These are phyloP conservation scores for Plectus sambesii DNA, from an alignment of 1,140 invertebrate species.

Conservation along the genomic window DNA sequence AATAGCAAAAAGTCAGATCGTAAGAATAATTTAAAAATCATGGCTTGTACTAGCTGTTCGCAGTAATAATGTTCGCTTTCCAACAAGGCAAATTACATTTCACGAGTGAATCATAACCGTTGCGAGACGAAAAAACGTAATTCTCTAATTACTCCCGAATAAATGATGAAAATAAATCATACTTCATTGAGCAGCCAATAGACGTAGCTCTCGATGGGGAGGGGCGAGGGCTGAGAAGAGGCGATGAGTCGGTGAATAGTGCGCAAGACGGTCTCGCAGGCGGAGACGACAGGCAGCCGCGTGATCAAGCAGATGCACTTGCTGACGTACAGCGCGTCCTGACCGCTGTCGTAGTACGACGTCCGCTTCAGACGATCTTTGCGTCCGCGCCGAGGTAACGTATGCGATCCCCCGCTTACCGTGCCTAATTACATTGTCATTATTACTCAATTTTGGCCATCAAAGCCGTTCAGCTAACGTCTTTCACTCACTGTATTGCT, in stretches of 20 bases:
- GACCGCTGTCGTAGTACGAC: constrained; percentile 73
- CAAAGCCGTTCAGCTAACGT: too few species aligned
- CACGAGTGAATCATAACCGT: too few species aligned
- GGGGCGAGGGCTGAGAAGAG: constrained; percentile 27
- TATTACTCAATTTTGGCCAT: too few species aligned
- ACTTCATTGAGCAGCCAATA: constrained; percentile 91
- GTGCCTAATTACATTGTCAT: too few species aligned
- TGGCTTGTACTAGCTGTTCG: too few species aligned
- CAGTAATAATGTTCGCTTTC: too few species aligned
- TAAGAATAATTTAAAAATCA: too few species aligned
- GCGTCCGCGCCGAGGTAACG: constrained; percentile 49
- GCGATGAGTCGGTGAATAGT: constrained; percentile 34
- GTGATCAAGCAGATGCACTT: constrained; percentile 86
- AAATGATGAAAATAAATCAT: constrained; percentile 60
- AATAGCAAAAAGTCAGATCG: too few species aligned
- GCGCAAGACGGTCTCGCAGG: constrained; percentile 65
- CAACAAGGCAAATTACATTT: too few species aligned
- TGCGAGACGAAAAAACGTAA: too few species aligned
- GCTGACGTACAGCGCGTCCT: constrained; percentile 81
- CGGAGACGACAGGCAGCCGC: constrained; percentile 70
- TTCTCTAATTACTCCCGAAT: background rate
- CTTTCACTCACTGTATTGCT: too few species aligned
- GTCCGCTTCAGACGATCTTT: constrained; percentile 56
- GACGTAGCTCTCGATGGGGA: constrained; percentile 74
- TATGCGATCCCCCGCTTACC: too few species aligned